These are phyloP conservation scores for Bacillus rossius DNA, from an alignment of 1,140 invertebrate genomes.

Conservation along the genomic window DNA sequence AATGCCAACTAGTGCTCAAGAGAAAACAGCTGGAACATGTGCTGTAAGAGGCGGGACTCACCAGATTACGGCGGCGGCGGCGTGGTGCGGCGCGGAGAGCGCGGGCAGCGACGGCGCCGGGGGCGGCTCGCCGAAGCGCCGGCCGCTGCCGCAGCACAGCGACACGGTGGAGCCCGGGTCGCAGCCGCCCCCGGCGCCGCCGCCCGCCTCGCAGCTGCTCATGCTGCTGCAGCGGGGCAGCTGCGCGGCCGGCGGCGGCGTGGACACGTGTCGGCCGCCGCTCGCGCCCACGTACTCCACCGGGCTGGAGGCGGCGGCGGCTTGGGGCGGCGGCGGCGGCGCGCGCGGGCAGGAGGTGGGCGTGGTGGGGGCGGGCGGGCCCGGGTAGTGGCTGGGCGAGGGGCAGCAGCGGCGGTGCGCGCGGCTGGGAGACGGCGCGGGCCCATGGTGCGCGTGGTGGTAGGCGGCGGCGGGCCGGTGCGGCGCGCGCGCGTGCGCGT, in stretches of 20 bases:
- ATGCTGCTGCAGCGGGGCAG: slow-evolving; percentile 37
- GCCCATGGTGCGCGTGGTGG: slow-evolving; percentile 29
- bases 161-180: slow-evolving; percentile 3
- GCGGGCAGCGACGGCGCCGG: neutral
- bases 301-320: neutral
- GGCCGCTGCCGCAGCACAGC: slow-evolving; percentile 3
- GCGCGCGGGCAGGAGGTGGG: slow-evolving; percentile 1
- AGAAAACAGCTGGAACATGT: too few species aligned
- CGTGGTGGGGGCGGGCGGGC: neutral
- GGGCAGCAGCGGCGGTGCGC: slow-evolving; percentile 8
- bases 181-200: neutral
- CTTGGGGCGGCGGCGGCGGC: slow-evolving; percentile 27
- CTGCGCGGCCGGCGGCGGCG: slow-evolving; percentile 48
- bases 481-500: neutral
- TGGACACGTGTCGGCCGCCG: slow-evolving; percentile 50
- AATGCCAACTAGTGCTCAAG: too few species aligned
- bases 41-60: too few species aligned
- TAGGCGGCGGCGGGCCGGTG: slow-evolving; percentile 33
- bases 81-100: neutral
- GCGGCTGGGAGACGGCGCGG: neutral
- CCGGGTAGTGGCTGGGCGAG: slow-evolving; percentile 4
- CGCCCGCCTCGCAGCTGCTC: neutral
- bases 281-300: slow-evolving; percentile 50
- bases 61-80: too few species aligned
- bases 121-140: neutral